phyloP scores from a whole-genome alignment of 2,113 vertebrate species.

The Raphicerus campestris region DNA sequence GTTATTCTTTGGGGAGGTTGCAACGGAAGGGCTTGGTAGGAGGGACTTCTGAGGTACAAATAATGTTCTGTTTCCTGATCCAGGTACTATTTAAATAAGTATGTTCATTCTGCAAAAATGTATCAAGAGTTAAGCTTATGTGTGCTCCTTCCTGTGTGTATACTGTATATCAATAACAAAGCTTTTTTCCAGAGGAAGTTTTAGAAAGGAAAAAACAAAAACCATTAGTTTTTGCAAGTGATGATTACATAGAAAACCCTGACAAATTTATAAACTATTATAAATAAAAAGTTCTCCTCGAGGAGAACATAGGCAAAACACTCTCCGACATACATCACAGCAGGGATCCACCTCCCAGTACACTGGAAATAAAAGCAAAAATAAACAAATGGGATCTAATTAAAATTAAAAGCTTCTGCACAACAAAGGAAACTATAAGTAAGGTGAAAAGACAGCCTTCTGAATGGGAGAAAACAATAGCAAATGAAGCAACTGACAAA shows the following conservation, averaged over 20 bases:
- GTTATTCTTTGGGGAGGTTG: background rate
- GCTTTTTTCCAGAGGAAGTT: background rate
- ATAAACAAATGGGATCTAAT: too few relatives aligned
- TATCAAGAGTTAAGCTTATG: background rate
- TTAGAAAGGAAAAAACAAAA: background rate
- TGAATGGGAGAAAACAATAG: too few relatives aligned
- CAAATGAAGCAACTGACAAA: too few relatives aligned
- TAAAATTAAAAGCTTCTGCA: too few relatives aligned
- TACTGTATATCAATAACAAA: background rate
- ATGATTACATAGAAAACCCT: background rate
- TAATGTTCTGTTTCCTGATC: background rate
- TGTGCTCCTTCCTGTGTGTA: background rate
- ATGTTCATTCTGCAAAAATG: background rate
- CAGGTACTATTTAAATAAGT: background rate
- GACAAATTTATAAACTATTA: background rate
- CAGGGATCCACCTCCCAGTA: too few relatives aligned
- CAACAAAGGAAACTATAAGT: too few relatives aligned
- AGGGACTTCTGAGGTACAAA: background rate
- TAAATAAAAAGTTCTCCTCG: constrained; percentile 15
- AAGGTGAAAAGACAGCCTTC: too few relatives aligned
- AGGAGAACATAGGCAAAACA: too few relatives aligned
- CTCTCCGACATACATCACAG: too few relatives aligned
- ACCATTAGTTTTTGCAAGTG: background rate
- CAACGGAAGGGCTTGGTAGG: background rate
- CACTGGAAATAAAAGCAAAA: too few relatives aligned